Evolutionary conservation across 2,888 invertebrate species (phyloP).

Genomic region (Laspeyria flexula): DNA sequence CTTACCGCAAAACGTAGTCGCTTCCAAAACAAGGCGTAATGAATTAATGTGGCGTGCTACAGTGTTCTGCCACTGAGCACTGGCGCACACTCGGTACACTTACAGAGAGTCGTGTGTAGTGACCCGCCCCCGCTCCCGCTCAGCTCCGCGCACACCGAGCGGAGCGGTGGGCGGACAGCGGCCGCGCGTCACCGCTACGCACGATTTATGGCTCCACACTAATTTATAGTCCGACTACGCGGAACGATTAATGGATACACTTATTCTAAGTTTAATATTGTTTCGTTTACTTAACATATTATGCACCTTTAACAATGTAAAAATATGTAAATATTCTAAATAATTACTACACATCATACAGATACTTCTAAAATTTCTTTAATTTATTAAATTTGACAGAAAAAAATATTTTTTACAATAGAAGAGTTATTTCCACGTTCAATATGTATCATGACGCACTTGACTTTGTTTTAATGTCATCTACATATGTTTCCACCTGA

Average conservation of each 20-base stretch:
- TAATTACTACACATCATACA: too few species aligned
- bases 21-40: constrained; percentile 41
- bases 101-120: constrained; percentile 5
- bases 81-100: constrained; percentile 26
- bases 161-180: constrained; percentile 54
- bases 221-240: constrained; percentile 66
- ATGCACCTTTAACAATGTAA: background rate
- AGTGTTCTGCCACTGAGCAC: constrained; percentile 36
- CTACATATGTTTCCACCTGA: background rate
- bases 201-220: constrained; percentile 71
- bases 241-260: constrained; percentile 70
- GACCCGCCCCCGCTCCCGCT: too few species aligned
- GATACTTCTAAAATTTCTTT: too few species aligned
- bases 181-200: constrained; percentile 59
- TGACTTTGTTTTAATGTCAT: too few species aligned
- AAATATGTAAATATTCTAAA: too few species aligned
- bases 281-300: constrained; percentile 41
- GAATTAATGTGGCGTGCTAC: constrained; percentile 44
- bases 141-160: constrained; percentile 12
- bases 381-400: too few species aligned
- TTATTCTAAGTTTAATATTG: constrained; percentile 54
- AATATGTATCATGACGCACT: too few species aligned
- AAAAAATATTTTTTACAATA: too few species aligned
- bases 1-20: constrained; percentile 32
- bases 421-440: too few species aligned